These are phyloP conservation scores for Himalopsyche japonica DNA, from an alignment of 2,888 invertebrate genomes.

Conservation along the genomic window DNA sequence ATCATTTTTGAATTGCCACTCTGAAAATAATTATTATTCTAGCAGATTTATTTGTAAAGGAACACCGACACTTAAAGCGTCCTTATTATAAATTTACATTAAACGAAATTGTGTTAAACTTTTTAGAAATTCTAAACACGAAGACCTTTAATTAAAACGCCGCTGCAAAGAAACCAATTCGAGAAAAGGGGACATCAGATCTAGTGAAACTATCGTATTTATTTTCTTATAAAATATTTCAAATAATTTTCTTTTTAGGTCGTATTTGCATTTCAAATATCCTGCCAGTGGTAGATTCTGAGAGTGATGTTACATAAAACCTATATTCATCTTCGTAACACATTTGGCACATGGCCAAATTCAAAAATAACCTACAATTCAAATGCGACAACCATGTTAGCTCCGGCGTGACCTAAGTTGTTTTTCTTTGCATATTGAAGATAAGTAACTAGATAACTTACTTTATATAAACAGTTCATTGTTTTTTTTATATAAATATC, in stretches of 20 bases:
- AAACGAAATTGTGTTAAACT: neutral
- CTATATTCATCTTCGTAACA: neutral
- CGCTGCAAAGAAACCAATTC: neutral
- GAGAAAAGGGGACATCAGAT: neutral
- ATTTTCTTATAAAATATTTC: neutral
- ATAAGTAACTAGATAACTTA: too few species aligned
- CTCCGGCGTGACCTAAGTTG: neutral
- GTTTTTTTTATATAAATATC: too few species aligned
- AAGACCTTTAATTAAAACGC: neutral
- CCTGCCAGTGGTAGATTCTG: neutral
- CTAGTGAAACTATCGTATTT: neutral
- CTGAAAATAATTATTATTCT: neutral
- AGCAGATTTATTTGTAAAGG: neutral
- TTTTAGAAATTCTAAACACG: neutral
- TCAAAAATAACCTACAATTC: neutral
- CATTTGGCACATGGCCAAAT: neutral
- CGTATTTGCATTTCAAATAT: neutral
- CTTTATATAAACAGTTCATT: too few species aligned
- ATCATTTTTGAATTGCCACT: too few species aligned
- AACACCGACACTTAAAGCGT: neutral
- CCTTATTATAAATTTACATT: neutral
- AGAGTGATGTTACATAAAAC: neutral
- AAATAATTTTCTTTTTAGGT: neutral
- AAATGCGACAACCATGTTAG: neutral
- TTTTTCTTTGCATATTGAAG: neutral